Percentiles rank a stretch among this genome's conserved stretches.
These are phyloP conservation scores for Alethe diademata DNA, from an alignment of 2,113 vertebrate species.

Conservation along the genomic window DNA sequence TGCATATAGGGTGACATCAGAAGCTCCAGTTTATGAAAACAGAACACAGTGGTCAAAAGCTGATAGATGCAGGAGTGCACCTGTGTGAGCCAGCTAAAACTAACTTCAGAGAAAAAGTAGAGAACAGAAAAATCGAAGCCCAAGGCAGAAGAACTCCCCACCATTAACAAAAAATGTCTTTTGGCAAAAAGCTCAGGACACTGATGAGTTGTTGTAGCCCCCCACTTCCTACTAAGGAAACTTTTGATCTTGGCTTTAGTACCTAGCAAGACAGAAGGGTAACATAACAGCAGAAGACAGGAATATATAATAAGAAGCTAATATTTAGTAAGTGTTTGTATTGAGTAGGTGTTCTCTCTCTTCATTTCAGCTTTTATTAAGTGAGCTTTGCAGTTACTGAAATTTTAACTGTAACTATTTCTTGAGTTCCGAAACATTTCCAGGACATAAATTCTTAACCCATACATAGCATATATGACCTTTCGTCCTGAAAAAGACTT, in stretches of 20 bases:
- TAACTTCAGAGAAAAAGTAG: not conserved
- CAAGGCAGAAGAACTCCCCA: not conserved
- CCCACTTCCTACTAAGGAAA: not conserved
- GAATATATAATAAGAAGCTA: not conserved
- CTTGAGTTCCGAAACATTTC: not conserved
- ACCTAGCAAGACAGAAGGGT: not conserved
- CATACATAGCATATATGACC: not conserved
- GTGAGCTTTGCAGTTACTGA: not conserved
- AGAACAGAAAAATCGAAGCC: not conserved
- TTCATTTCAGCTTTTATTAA: not conserved
- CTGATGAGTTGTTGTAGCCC: not conserved
- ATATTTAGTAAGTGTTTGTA: not conserved
- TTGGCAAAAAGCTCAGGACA: not conserved
- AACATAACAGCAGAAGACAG: not conserved
- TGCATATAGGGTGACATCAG: not conserved
- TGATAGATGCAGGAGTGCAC: not conserved
- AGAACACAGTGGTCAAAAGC: not conserved
- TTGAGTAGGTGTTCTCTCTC: not conserved
- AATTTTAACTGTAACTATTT: not conserved
- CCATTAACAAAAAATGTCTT: not conserved
- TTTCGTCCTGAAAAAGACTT: not conserved
- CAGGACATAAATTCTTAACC: not conserved
- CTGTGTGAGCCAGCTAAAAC: not conserved
- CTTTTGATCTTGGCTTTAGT: not conserved
- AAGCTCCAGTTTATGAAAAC: not conserved